Percentiles rank a stretch among this genome's conserved stretches.
phyloP scores from a whole-genome alignment of 2,113 vertebrate genomes.

The Nerophis lumbriciformis region DNA sequence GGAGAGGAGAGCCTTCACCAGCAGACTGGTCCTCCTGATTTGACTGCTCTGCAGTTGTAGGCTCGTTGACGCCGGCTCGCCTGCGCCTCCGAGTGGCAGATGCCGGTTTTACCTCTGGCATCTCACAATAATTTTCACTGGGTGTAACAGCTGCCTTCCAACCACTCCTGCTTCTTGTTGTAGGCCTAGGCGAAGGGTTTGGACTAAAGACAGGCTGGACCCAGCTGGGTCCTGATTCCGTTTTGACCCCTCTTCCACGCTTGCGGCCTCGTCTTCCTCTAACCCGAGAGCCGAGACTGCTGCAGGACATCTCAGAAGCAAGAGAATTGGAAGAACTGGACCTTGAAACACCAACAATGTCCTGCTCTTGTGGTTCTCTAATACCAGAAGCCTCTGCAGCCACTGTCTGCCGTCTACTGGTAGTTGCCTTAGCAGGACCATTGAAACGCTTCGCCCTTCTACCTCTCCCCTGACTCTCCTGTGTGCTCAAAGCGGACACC shows the following conservation, averaged over 20 bases:
- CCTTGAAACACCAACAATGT: slow-evolving; percentile 13
- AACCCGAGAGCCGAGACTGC: slow-evolving; percentile 28
- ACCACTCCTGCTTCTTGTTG: slow-evolving; percentile 31
- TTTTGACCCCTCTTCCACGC: slow-evolving; percentile 40
- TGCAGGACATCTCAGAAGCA: slow-evolving; percentile 39
- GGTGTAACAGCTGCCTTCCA: slow-evolving; percentile 12
- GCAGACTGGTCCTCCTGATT: slow-evolving; percentile 8
- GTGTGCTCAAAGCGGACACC: slow-evolving; percentile 43
- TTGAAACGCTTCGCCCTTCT: slow-evolving; percentile 27
- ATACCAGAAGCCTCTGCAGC: slow-evolving; percentile 17
- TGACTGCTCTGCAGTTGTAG: slow-evolving; percentile 4
- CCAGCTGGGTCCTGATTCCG: not conserved
- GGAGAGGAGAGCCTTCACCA: not conserved
- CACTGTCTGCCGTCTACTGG: slow-evolving; percentile 31
- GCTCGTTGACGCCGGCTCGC: slow-evolving; percentile 11
- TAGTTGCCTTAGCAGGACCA: slow-evolving; percentile 1
- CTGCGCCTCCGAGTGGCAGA: slow-evolving; percentile 46
- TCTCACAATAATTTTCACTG: slow-evolving; percentile 1
- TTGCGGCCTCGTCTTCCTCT: slow-evolving; percentile 37
- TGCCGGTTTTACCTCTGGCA: slow-evolving; percentile 16
- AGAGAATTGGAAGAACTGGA: slow-evolving; percentile 48
- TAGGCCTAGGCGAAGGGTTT: slow-evolving; percentile 11
- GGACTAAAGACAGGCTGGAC: not conserved
- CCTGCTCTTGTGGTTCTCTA: slow-evolving; percentile 2
- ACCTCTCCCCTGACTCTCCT: slow-evolving; percentile 24